These are phyloP conservation scores for Rhagologus leucostigma DNA, from an alignment of 2,113 vertebrate species.

Conservation along the genomic window DNA sequence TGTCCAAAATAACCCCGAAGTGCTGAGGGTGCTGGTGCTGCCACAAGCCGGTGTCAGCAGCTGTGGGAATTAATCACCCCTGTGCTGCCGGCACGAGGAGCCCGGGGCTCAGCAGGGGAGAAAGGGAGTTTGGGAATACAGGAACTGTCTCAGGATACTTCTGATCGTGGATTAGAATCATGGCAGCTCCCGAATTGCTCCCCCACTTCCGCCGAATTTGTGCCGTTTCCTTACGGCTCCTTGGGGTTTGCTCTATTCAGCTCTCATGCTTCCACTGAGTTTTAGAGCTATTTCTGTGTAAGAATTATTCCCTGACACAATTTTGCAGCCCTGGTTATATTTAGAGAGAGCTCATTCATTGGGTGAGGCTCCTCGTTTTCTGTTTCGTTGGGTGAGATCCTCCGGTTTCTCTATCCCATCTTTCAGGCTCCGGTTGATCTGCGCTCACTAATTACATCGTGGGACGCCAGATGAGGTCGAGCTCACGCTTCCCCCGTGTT, in stretches of 20 bases:
- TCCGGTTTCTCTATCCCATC: neutral
- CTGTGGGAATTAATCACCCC: neutral
- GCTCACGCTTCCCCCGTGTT: neutral
- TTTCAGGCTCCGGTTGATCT: slow-evolving; percentile 11
- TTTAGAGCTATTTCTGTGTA: slow-evolving; percentile 23
- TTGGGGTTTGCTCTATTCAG: neutral
- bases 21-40: neutral
- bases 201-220: neutral
- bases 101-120: accelerated
- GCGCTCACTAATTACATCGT: neutral
- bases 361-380: slow-evolving; percentile 6
- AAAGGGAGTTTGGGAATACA: too few relatives aligned
- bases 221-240: neutral
- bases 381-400: neutral
- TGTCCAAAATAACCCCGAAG: slow-evolving; percentile 10
- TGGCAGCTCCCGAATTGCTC: neutral
- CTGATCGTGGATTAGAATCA: neutral
- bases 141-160: neutral
- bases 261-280: neutral
- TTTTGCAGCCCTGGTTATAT: slow-evolving; percentile 44
- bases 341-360: slow-evolving; percentile 36
- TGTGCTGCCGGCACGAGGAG: neutral
- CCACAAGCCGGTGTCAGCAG: neutral
- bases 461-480: neutral
- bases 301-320: slow-evolving; percentile 35